Evolutionary conservation across 2,797 vertebrate species (phyloP).

Genomic region (Bradypus variegatus): DNA sequence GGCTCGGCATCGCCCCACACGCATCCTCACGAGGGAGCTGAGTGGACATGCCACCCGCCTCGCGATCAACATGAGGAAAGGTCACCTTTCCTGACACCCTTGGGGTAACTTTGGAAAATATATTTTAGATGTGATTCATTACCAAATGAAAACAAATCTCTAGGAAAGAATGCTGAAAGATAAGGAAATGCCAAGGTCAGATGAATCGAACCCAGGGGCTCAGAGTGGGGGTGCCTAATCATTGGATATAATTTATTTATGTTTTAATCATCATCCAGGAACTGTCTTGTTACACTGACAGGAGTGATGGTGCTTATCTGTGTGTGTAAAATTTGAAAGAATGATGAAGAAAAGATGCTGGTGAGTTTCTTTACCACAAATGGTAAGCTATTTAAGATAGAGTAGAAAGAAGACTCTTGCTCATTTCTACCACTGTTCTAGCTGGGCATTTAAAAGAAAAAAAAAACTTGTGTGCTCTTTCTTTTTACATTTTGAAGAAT

Average conservation of each 20-base stretch:
- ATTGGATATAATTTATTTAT: not conserved
- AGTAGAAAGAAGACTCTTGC: not conserved
- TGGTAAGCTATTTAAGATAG: not conserved
- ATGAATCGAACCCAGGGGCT: not conserved
- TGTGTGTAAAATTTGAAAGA: not conserved
- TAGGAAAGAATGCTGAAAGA: not conserved
- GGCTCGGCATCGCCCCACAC: too few relatives aligned
- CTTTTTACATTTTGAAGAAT: not conserved
- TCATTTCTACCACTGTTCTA: too few relatives aligned
- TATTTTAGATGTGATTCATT: not conserved
- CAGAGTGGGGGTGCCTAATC: not conserved
- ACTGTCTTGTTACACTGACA: not conserved
- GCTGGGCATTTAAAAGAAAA: rapidly evolving
- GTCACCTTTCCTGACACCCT: not conserved
- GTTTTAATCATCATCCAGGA: not conserved
- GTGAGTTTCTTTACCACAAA: rapidly evolving
- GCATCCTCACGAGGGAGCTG: too few relatives aligned
- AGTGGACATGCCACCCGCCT: rapidly evolving
- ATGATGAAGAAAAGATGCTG: too few relatives aligned
- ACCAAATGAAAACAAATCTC: not conserved
- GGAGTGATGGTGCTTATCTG: too few relatives aligned
- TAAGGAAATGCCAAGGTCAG: not conserved
- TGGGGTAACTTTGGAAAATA: not conserved
- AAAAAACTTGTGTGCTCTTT: not conserved
- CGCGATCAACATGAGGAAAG: rapidly evolving